Evolutionary conservation across 2,888 invertebrate genomes (phyloP).

Genomic region (Osmoderma eremita): DNA sequence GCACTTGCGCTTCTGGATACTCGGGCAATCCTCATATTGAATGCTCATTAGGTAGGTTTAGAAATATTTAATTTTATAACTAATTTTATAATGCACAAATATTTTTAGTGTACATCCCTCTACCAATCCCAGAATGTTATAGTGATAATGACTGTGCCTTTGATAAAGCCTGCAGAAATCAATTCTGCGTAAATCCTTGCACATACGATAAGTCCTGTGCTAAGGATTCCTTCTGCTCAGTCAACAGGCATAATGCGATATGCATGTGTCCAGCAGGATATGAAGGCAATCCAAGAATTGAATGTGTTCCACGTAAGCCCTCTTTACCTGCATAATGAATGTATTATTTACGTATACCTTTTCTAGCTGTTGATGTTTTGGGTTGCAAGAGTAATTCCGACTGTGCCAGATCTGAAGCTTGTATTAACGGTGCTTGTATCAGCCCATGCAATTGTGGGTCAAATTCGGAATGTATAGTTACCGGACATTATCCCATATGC

Average conservation of each 20-base stretch:
- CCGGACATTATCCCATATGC: slow-evolving; percentile 87
- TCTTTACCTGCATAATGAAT: not conserved
- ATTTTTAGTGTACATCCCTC: slow-evolving; percentile 49
- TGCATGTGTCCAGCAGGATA: slow-evolving; percentile 86
- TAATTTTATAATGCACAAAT: slow-evolving; percentile 3
- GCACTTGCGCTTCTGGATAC: slow-evolving; percentile 81
- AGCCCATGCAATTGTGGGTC: slow-evolving; percentile 88
- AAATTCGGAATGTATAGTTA: slow-evolving; percentile 83
- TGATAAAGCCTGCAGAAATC: slow-evolving; percentile 80
- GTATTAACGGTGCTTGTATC: slow-evolving; percentile 81
- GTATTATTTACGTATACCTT: slow-evolving; percentile 33
- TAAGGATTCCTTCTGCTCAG: slow-evolving; percentile 82
- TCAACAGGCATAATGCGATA: slow-evolving; percentile 76
- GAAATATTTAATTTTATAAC: not conserved
- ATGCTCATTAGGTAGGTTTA: slow-evolving; percentile 66
- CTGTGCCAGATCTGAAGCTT: slow-evolving; percentile 84
- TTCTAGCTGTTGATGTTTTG: slow-evolving; percentile 70
- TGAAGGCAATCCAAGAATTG: slow-evolving; percentile 75
- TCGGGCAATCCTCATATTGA: slow-evolving; percentile 82
- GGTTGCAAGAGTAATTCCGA: slow-evolving; percentile 84
- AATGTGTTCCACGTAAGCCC: slow-evolving; percentile 83
- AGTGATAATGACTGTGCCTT: slow-evolving; percentile 79
- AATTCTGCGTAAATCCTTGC: slow-evolving; percentile 83
- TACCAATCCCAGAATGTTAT: slow-evolving; percentile 75
- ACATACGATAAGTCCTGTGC: slow-evolving; percentile 76